Percentiles rank a stretch among this genome's conserved stretches.
These are phyloP conservation scores for Oceanites oceanicus DNA, from an alignment of 2,113 vertebrate species.

Conservation along the genomic window DNA sequence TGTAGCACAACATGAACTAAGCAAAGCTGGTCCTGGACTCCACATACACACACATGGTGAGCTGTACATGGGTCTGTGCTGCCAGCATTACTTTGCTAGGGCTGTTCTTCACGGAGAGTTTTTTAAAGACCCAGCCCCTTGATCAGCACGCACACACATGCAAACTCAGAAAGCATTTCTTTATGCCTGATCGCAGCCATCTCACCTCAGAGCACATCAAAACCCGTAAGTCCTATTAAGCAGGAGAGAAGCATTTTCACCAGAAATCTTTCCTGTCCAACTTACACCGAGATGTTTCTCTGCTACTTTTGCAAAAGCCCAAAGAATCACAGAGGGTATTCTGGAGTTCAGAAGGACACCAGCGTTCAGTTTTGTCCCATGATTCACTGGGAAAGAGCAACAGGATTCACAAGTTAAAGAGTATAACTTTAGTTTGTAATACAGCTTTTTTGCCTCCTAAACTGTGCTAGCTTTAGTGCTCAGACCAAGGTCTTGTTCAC, in stretches of 20 bases:
- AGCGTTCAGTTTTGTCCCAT: not conserved
- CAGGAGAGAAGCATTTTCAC: not conserved
- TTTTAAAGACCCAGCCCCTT: not conserved
- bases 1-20: not conserved
- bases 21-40: not conserved
- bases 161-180: not conserved
- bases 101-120: not conserved
- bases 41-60: fast-evolving
- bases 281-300: not conserved
- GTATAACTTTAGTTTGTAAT: not conserved
- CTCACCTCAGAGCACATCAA: not conserved
- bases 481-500: not conserved
- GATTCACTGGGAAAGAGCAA: not conserved
- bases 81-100: not conserved
- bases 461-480: not conserved
- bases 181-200: not conserved
- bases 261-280: not conserved
- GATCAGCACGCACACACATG: not conserved
- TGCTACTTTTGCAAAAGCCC: not conserved
- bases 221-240: not conserved
- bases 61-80: not conserved
- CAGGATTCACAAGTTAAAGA: not conserved
- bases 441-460: not conserved
- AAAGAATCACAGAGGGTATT: not conserved
- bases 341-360: not conserved